Evolutionary conservation across 2,113 vertebrate genomes (phyloP).

Genomic region (Ascaphus truei): DNA sequence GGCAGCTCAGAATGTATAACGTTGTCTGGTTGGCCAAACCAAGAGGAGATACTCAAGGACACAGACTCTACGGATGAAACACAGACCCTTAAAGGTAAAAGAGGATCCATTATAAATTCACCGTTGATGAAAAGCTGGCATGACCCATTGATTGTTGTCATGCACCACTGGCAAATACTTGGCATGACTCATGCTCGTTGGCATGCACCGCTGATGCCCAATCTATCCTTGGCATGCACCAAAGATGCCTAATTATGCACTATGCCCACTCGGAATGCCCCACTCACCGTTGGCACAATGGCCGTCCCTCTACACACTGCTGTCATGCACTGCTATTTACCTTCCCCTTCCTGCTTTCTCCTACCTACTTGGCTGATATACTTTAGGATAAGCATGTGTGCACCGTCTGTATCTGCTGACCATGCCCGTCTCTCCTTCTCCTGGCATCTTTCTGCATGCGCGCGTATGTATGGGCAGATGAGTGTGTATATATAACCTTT

Average conservation of each 20-base stretch:
- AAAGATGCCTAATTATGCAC: background rate
- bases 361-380: background rate
- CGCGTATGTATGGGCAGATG: too few species aligned
- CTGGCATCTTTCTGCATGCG: background rate
- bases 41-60: too few species aligned
- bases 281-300: background rate
- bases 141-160: constrained; percentile 13
- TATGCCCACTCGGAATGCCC: constrained; percentile 17
- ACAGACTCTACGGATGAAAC: background rate
- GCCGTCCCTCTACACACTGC: background rate
- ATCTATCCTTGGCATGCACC: background rate
- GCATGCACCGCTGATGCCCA: constrained; percentile 9
- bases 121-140: background rate
- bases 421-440: too few species aligned
- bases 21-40: background rate
- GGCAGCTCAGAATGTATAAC: background rate
- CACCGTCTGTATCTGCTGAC: constrained; percentile 2
- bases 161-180: constrained; percentile 8
- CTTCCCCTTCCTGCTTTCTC: constrained; percentile 22
- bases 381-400: constrained; percentile 12
- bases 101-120: constrained; percentile 4
- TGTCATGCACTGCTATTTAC: constrained; percentile 6
- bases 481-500: too few species aligned
- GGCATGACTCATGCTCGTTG: constrained; percentile 11
- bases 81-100: constrained; percentile 18